Evolutionary conservation across 2,113 vertebrate species (phyloP), one percentile per base, ranked within the genome.

Genomic region (Proterorhinus semilunaris): DNA sequence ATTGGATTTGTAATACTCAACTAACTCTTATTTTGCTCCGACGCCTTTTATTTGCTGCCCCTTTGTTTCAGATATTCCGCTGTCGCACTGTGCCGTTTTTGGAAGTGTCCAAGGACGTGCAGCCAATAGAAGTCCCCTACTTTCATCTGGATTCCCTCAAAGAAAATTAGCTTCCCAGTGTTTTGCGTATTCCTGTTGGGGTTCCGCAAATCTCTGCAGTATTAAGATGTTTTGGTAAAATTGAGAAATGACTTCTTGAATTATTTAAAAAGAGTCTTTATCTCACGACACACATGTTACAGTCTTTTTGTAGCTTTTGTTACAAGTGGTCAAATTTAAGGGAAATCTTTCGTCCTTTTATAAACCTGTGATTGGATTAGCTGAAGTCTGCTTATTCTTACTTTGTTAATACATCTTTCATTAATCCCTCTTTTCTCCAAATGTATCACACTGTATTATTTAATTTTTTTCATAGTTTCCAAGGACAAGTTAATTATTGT

Each of bases 401-500:
- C n/a, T 74, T 59, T 71, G 65, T 72, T 75, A 69, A 57, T 43
- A 12, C 21, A 65, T 74, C 76, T 70, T 68, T 78, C 62, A 70
- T 85, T 84, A 71, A 72, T 76, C 72, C 68, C 54, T 51, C 27
- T 73, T 75, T 46, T 27, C 76, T 80, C 46, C 62, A 45, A 79
- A 78, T 44, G 11, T 53, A 77, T 79, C 79, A 71, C 36, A 54
- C 47, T 67, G 65, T 45, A 69, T 86, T 78, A 74, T 77, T 63
- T 65, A 36, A 69, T 36, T 36, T 77, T 61, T 65, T 43, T 71
- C 47, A 67, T 69, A 50, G 63, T 79, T 80, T 79, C 74, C 85
- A 83, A 81, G 82, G 83, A 89, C 85, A 78, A 76, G 75, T 79
- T 88, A 86, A 92, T 90, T 71, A 86, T 86, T 81, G 74, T 81